phyloP scores from a whole-genome alignment of 2,888 invertebrate species.

The Diarsia dahlii region DNA sequence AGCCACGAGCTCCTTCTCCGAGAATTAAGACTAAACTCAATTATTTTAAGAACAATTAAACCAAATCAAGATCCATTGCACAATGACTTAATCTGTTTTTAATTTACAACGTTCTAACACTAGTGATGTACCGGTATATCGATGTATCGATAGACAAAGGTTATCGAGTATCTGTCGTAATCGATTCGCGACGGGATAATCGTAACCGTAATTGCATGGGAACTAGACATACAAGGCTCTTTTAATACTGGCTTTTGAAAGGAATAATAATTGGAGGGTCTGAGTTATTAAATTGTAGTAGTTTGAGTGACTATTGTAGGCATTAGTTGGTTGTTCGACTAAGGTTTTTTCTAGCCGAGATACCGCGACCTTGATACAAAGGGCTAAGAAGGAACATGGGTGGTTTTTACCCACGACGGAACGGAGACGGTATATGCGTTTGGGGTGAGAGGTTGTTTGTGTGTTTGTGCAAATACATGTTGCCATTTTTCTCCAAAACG shows the following conservation, averaged over 20 bases:
- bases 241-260: conserved; percentile 45
- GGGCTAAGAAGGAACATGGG: no score
- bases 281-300: conserved; percentile 24
- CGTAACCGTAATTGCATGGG: conserved; percentile 52
- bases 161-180: conserved; percentile 58
- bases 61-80: conserved; percentile 1
- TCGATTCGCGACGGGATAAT: conserved; percentile 65
- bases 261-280: conserved; percentile 22
- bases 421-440: no score
- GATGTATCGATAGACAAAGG: conserved; percentile 57
- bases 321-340: background rate
- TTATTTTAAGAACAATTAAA: conserved; percentile 9
- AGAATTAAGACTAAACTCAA: no score
- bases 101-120: conserved; percentile 29
- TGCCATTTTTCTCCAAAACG: no score
- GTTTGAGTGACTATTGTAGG: background rate
- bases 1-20: no score
- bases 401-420: no score
- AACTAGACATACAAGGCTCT: conserved; percentile 49
- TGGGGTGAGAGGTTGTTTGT: no score
- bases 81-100: conserved; percentile 9
- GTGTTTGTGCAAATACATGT: no score
- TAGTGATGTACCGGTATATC: conserved; percentile 48
- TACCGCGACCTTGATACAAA: no score
- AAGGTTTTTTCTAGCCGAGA: no score